phyloP scores from a whole-genome alignment of 1,140 invertebrate species.

The Andricus grossulariae region DNA sequence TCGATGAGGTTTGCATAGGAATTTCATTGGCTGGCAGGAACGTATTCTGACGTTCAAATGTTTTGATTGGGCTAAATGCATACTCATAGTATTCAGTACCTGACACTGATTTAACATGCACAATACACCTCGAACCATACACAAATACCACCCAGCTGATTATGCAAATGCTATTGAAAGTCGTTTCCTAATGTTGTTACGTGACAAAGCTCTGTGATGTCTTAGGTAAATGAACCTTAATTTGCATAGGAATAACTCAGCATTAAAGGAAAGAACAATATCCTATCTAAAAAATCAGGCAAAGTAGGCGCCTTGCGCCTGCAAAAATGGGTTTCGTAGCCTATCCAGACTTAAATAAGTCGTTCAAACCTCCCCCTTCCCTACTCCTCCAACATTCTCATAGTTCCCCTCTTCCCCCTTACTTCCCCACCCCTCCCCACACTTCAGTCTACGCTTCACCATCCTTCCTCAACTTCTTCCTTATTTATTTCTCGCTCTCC shows the following conservation, averaged over 20 bases:
- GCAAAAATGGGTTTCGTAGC: too few species aligned
- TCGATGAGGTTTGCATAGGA: constrained; percentile 41
- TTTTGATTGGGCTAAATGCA: constrained; percentile 61
- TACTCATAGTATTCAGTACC: constrained; percentile 45
- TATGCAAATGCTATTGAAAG: constrained; percentile 67
- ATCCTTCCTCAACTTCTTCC: too few species aligned
- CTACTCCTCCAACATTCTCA: too few species aligned
- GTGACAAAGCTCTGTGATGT: constrained; percentile 35
- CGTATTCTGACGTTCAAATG: constrained; percentile 62
- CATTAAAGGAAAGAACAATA: not conserved
- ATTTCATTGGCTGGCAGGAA: constrained; percentile 50
- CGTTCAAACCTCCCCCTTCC: too few species aligned
- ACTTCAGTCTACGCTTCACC: too few species aligned
- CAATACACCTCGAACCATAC: constrained; percentile 57
- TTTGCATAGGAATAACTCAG: not conserved
- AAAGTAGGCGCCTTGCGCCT: too few species aligned
- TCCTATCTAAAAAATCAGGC: too few species aligned
- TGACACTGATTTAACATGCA: constrained; percentile 54
- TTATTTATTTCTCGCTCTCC: too few species aligned
- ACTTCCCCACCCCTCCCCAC: too few species aligned
- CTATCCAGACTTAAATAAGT: too few species aligned
- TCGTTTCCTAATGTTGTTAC: constrained; percentile 59
- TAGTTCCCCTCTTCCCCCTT: too few species aligned
- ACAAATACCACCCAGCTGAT: constrained; percentile 60
- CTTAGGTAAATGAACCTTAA: constrained; percentile 15